Percentiles rank a stretch among this genome's conserved stretches.
phyloP scores from a whole-genome alignment of 92 coral and sea anemone species.

The Anthopleura xanthogrammica region DNA sequence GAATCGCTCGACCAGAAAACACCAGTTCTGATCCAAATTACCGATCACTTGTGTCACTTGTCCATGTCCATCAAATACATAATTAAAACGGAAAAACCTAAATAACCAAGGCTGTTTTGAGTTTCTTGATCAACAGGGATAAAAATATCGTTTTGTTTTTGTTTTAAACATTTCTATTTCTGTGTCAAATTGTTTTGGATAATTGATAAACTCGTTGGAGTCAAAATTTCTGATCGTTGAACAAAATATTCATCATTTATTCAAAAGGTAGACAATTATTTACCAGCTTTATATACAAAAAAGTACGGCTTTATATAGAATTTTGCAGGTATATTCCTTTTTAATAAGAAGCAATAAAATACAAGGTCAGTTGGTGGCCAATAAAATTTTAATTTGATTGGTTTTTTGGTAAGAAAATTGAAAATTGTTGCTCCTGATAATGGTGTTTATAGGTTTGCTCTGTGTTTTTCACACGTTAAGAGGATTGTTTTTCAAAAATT shows the following conservation, averaged over 20 bases:
- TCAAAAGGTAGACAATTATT: not conserved
- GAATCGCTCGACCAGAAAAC: not conserved
- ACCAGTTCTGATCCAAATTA: not conserved
- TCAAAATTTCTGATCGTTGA: not conserved
- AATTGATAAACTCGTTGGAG: not conserved
- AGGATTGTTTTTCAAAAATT: constrained; percentile 3
- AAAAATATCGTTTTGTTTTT: not conserved
- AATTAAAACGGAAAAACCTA: not conserved
- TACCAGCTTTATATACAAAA: not conserved
- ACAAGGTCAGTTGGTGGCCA: not conserved
- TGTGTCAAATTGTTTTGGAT: not conserved
- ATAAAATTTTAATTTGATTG: not conserved
- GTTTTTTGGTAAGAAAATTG: not conserved
- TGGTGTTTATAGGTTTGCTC: not conserved
- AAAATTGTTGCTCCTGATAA: not conserved
- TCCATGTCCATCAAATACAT: not conserved
- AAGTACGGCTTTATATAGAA: not conserved
- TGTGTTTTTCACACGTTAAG: not conserved
- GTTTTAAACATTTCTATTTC: not conserved
- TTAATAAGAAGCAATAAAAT: not conserved
- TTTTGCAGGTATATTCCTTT: not conserved
- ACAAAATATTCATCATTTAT: not conserved
- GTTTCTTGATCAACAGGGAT: not conserved
- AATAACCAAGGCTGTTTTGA: not conserved
- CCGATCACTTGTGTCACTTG: not conserved